phyloP scores from a whole-genome alignment of 2,113 vertebrate species.

The Ceratotherium simum region DNA sequence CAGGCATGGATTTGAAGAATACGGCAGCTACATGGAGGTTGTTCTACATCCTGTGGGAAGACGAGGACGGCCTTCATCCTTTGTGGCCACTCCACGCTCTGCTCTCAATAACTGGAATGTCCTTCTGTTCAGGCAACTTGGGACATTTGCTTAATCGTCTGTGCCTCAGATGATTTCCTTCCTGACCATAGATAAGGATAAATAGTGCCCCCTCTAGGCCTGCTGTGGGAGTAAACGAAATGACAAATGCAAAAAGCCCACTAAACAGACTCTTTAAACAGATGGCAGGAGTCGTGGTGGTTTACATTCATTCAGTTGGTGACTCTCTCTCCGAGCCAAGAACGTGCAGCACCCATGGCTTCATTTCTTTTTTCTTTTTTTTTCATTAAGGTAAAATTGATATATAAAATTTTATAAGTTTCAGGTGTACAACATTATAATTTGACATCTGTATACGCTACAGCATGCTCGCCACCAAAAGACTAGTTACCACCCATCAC shows the following conservation, averaged over 20 bases:
- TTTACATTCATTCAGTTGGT: background rate
- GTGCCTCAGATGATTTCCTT: background rate
- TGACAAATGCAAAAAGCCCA: no score
- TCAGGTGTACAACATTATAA: no score
- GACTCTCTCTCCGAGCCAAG: background rate
- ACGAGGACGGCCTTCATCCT: background rate
- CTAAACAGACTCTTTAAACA: background rate
- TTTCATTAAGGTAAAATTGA: no score
- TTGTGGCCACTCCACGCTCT: background rate
- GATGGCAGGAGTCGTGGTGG: accelerated
- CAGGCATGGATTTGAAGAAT: background rate
- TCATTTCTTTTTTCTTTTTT: background rate
- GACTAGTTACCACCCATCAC: no score
- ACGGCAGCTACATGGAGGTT: accelerated
- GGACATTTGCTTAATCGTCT: background rate
- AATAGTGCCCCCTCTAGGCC: background rate
- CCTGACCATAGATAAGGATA: background rate
- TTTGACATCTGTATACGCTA: no score
- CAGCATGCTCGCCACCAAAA: no score
- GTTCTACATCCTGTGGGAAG: background rate
- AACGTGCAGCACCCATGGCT: accelerated
- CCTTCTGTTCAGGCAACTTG: background rate
- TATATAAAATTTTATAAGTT: no score
- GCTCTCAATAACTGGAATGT: background rate
- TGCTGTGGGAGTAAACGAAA: background rate